Evolutionary conservation across 2,797 vertebrate species (phyloP), one percentile per base, ranked within the genome.

Genomic region (Melopsittacus undulatus): DNA sequence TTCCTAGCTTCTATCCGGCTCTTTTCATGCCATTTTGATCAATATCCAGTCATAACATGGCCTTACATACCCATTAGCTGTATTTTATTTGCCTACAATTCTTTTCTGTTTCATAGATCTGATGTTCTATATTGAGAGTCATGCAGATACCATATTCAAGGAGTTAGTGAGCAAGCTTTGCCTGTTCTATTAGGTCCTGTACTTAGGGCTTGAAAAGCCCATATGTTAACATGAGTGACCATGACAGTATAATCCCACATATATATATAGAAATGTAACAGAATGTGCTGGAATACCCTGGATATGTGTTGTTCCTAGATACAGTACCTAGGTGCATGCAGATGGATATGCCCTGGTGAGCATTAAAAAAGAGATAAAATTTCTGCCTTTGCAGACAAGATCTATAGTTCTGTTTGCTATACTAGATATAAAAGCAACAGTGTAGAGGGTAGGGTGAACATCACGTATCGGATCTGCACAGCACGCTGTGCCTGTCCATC

Each of bases 401-500:
- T 30, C 12, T 17, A 24, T 17, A 8, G 11, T 15, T 54, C 15
- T 54, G 18, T 38, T 84, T 54, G 32, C 32, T 59, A 5, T 7
- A 26, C 32, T 49, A 68, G 22, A 22, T 42, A 46, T 8, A 48
- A 74, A 8, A 87, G 32, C 14, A 74, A 43, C 21, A 12, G 3
- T 14, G 3, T 3, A 27, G 29, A 3, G 14, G 9, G 4, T 13
- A 49, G 6, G 6, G 6, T 26, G 42, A 83, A 32, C 21, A 8
- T 61, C 48, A 42, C 12, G n/a, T 21, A 32, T 18, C 5, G 7
- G 54, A 56, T 62, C 42, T 62, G n/a, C n/a, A 14, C 20, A 67
- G 13, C 13, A 3, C 0, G 0, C 7, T 14, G 3, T 24, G 36
- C 18, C 36, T 78, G 19, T 49, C 32, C 26, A 10, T 6, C 14